Conservation (phyloP, 2,888 invertebrate genomes). For the Cistogaster globosa region DNA sequence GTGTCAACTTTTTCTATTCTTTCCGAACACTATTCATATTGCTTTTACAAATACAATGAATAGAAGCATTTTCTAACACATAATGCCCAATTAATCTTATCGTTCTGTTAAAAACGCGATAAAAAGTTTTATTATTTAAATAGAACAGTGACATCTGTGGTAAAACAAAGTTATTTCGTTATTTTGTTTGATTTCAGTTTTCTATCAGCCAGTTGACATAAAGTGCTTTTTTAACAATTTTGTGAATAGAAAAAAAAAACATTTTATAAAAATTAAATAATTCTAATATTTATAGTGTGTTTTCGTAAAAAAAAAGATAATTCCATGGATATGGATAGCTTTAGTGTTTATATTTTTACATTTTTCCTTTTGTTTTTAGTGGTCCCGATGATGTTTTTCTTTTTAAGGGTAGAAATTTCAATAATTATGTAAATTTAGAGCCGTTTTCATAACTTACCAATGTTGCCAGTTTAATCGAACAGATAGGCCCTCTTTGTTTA, state of each 20-base stretch:
- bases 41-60: not conserved
- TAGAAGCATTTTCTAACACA: not conserved
- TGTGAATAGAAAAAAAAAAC: not conserved
- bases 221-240: conserved; percentile 16
- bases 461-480: too few species aligned
- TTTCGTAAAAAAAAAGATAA: not conserved
- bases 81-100: conserved; percentile 32
- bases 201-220: not conserved
- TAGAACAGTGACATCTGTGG: conserved; percentile 8
- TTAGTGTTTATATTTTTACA: conserved; percentile 35
- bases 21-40: not conserved
- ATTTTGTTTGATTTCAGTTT: not conserved
- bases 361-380: conserved; percentile 49
- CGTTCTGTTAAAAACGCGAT: not conserved
- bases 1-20: too few species aligned
- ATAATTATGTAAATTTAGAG: too few species aligned
- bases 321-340: conserved; percentile 38
- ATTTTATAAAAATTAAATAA: not conserved
- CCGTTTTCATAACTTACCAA: too few species aligned
- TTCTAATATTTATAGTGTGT: not conserved
- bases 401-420: conserved; percentile 34
- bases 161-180: too few species aligned
- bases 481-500: too few species aligned
- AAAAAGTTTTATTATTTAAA: conserved; percentile 1
- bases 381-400: conserved; percentile 40